A percentile compares a stretch with the other conserved stretches of the same genome.
phyloP scores from a whole-genome alignment of 2,888 invertebrate species.

The Ametastegia equiseti region DNA sequence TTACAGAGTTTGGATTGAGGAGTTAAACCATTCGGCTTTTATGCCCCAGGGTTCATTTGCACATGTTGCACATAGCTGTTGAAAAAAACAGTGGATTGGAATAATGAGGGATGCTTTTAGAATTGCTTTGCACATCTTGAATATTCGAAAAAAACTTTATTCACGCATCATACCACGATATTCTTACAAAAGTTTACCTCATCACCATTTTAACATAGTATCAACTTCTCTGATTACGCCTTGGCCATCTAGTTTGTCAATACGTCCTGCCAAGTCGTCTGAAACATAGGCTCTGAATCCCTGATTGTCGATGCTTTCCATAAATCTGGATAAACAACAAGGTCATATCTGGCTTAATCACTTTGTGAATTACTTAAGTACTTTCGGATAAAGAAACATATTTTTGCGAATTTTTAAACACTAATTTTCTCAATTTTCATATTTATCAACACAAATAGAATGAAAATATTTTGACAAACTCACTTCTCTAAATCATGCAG shows the following conservation, averaged over 20 bases:
- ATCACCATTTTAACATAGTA: conserved; percentile 22
- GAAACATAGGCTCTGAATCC: conserved; percentile 52
- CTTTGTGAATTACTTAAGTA: neutral
- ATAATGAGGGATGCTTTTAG: too few relatives aligned
- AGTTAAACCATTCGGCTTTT: too few relatives aligned
- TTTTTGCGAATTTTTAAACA: neutral
- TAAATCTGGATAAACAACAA: too few relatives aligned
- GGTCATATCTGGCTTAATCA: too few relatives aligned
- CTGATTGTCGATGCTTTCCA: conserved; percentile 53
- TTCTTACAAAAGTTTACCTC: neutral
- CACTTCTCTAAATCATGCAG: conserved; percentile 56
- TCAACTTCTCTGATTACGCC: conserved; percentile 20
- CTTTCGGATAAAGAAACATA: neutral
- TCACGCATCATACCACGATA: neutral
- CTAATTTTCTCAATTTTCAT: neutral
- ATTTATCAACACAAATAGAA: neutral
- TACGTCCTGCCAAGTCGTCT: conserved; percentile 53
- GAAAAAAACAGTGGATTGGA: too few relatives aligned
- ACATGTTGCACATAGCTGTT: too few relatives aligned
- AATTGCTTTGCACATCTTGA: too few relatives aligned
- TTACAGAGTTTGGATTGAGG: too few relatives aligned
- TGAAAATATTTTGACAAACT: neutral
- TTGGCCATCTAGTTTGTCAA: conserved; percentile 51
- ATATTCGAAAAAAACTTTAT: neutral
- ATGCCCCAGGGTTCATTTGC: too few relatives aligned